phyloP scores from a whole-genome alignment of 2,797 vertebrate species.

The Labroides dimidiatus region DNA sequence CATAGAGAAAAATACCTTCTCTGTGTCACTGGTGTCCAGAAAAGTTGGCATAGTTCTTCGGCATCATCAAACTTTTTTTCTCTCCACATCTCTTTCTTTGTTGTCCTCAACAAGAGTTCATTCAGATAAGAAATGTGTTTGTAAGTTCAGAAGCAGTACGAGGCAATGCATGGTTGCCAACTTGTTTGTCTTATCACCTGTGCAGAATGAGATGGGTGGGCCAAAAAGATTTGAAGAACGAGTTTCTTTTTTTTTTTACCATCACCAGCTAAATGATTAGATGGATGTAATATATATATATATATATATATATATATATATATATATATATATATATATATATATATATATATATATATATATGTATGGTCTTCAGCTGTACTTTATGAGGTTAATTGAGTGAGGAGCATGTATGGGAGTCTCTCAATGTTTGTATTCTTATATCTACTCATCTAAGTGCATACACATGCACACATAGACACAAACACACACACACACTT shows the following conservation, averaged over 20 bases:
- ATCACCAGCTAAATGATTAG: too few relatives aligned
- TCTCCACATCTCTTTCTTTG: conserved; percentile 45
- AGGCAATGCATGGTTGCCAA: conserved; percentile 40
- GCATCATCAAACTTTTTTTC: conserved; percentile 34
- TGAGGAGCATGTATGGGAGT: neutral
- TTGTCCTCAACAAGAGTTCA: conserved; percentile 69
- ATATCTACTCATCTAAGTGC: conserved; percentile 26
- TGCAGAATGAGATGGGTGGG: conserved; percentile 9
- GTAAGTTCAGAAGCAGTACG: conserved; percentile 71
- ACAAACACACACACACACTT: neutral
- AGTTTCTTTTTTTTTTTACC: neutral
- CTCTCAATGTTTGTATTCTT: conserved; percentile 28
- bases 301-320: too few relatives aligned
- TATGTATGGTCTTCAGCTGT: conserved; percentile 28
- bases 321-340: too few relatives aligned
- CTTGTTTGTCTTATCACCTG: conserved; percentile 64
- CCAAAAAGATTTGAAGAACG: neutral
- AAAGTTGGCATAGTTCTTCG: conserved; percentile 27
- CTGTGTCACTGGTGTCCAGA: conserved; percentile 23
- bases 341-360: too few relatives aligned
- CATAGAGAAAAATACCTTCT: conserved; percentile 1
- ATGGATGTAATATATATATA: too few relatives aligned
- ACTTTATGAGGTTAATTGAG: too few relatives aligned
- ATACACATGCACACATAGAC: too few relatives aligned
- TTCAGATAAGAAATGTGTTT: conserved; percentile 68